These are phyloP conservation scores for Triplophysa siluroides DNA, from an alignment of 2,113 vertebrate species.

Conservation along the genomic window DNA sequence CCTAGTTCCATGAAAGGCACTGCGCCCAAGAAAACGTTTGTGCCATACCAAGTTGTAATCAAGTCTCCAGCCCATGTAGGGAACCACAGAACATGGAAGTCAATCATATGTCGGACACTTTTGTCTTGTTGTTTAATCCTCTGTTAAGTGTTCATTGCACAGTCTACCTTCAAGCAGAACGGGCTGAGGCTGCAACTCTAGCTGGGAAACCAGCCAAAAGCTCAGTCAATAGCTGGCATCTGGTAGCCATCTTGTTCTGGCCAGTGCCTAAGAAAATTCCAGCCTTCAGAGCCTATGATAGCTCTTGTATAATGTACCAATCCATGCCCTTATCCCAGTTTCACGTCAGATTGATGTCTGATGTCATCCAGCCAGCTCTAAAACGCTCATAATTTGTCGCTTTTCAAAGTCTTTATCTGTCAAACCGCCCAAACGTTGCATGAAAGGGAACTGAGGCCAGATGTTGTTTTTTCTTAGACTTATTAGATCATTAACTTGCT, in stretches of 20 bases:
- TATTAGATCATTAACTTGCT: slow-evolving; percentile 12
- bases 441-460: slow-evolving; percentile 5
- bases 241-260: slow-evolving; percentile 57
- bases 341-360: slow-evolving; percentile 5
- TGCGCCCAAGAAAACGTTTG: no score
- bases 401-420: slow-evolving; percentile 26
- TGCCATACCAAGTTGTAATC: slow-evolving; percentile 37
- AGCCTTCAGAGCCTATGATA: slow-evolving; percentile 34
- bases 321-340: slow-evolving; percentile 21
- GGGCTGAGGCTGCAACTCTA: slow-evolving; percentile 40
- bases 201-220: slow-evolving; percentile 42
- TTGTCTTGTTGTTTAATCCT: slow-evolving; percentile 32
- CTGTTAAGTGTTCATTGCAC: slow-evolving; percentile 33
- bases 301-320: background rate
- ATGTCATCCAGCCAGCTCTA: background rate
- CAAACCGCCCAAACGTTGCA: slow-evolving; percentile 34
- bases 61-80: slow-evolving; percentile 30
- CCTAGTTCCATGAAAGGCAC: no score
- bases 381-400: slow-evolving; percentile 4
- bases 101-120: slow-evolving; percentile 27
- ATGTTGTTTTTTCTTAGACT: slow-evolving; percentile 16
- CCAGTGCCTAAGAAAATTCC: slow-evolving; percentile 54
- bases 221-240: slow-evolving; percentile 54
- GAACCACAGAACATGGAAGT: slow-evolving; percentile 23
- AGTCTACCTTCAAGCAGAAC: slow-evolving; percentile 39